phyloP scores from a whole-genome alignment of 2,113 vertebrate genomes.

The Pterocles gutturalis region DNA sequence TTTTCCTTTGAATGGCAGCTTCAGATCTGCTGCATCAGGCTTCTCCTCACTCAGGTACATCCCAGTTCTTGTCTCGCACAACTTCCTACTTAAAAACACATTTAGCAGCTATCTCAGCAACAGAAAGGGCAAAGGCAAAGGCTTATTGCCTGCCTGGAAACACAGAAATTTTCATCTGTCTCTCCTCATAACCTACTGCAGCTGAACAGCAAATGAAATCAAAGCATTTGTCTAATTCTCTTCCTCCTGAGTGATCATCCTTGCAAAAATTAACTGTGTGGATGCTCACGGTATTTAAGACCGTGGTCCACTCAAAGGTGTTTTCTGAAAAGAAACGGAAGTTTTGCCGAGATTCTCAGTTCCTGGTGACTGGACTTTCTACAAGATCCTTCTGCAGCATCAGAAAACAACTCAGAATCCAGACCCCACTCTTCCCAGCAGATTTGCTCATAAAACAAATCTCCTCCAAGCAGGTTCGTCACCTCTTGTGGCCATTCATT shows the following conservation, averaged over 20 bases:
- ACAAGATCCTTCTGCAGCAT: background rate
- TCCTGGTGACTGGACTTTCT: background rate
- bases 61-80: background rate
- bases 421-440: background rate
- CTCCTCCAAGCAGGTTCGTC: background rate
- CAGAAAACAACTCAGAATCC: background rate
- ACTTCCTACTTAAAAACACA: background rate
- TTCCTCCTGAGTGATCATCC: background rate
- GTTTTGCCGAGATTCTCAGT: background rate
- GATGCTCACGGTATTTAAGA: background rate
- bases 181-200: background rate
- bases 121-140: background rate
- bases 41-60: background rate
- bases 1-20: background rate
- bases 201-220: background rate
- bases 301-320: background rate
- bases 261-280: background rate
- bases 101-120: background rate
- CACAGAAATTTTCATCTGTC: background rate
- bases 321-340: background rate
- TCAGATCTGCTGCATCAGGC: background rate
- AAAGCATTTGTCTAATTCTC: background rate
- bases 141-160: background rate
- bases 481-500: background rate
- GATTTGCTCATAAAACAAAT: background rate